Percentiles rank a stretch among this genome's conserved stretches.
Conservation (phyloP, 2,113 vertebrate genomes). For the Hystrix brachyura region DNA sequence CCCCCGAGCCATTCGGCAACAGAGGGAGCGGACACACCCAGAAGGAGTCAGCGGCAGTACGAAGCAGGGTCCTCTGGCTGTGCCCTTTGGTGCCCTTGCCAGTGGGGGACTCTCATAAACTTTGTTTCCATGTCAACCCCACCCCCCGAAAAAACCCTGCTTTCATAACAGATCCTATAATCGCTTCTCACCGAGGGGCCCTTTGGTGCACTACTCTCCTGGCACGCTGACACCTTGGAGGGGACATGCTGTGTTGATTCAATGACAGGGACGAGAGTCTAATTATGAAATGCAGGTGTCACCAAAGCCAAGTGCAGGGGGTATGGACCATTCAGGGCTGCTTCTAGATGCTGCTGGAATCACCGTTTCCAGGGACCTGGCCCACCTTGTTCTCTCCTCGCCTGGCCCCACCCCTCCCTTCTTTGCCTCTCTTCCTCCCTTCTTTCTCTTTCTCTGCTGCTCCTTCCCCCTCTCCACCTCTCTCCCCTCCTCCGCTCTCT, state of each 20-base stretch:
- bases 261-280: background rate
- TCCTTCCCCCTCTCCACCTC: rapidly evolving
- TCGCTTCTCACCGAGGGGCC: background rate
- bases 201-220: background rate
- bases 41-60: background rate
- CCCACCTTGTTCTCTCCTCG: too few relatives aligned
- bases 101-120: background rate
- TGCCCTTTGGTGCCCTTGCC: background rate
- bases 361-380: background rate
- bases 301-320: background rate
- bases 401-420: too few relatives aligned
- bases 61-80: background rate
- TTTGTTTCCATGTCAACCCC: background rate
- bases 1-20: background rate
- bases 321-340: background rate
- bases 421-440: background rate
- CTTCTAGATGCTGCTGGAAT: background rate
- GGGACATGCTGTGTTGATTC: background rate
- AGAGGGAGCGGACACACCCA: background rate
- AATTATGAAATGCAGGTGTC: background rate
- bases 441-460: too few relatives aligned
- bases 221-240: background rate
- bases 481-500: rapidly evolving
- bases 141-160: background rate
- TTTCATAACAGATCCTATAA: background rate